These are phyloP conservation scores for Hylaeus anthracinus DNA, from an alignment of 1,140 invertebrate genomes.

Conservation along the genomic window DNA sequence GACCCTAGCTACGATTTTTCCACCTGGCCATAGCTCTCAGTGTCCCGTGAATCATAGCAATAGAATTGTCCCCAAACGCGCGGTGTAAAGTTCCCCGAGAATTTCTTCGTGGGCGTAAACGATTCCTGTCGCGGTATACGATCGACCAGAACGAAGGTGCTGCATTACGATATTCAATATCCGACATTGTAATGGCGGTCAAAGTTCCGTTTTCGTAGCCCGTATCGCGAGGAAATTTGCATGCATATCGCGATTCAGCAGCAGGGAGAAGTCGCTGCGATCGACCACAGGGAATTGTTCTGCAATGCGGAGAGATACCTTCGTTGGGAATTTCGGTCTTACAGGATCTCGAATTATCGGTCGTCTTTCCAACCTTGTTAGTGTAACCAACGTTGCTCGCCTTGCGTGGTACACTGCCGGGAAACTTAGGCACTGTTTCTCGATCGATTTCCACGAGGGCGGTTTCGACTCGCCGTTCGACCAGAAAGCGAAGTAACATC, in stretches of 20 bases:
- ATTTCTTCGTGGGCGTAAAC: constrained; percentile 59
- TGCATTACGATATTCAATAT: constrained; percentile 67
- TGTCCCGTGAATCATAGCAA: constrained; percentile 34
- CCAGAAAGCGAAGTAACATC: neutral
- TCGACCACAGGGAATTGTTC: constrained; percentile 25
- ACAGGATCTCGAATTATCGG: constrained; percentile 10
- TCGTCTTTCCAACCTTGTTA: neutral
- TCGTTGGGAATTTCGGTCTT: constrained; percentile 28
- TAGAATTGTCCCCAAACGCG: neutral
- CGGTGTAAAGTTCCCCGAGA: constrained; percentile 45
- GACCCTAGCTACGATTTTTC: neutral
- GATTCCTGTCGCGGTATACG: constrained; percentile 33
- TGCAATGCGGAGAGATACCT: constrained; percentile 32
- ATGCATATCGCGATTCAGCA: constrained; percentile 65
- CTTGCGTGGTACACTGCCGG: neutral
- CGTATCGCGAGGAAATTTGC: constrained; percentile 55
- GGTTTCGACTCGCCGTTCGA: neutral
- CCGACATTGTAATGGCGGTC: constrained; percentile 63
- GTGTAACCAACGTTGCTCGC: neutral
- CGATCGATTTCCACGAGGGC: constrained; percentile 1
- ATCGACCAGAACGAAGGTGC: constrained; percentile 39
- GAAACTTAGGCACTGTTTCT: neutral
- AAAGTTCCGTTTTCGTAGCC: constrained; percentile 60
- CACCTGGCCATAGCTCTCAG: neutral
- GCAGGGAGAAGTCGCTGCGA: constrained; percentile 41